Conservation (phyloP, 2,797 vertebrate species). For the Saxicola maurus region DNA sequence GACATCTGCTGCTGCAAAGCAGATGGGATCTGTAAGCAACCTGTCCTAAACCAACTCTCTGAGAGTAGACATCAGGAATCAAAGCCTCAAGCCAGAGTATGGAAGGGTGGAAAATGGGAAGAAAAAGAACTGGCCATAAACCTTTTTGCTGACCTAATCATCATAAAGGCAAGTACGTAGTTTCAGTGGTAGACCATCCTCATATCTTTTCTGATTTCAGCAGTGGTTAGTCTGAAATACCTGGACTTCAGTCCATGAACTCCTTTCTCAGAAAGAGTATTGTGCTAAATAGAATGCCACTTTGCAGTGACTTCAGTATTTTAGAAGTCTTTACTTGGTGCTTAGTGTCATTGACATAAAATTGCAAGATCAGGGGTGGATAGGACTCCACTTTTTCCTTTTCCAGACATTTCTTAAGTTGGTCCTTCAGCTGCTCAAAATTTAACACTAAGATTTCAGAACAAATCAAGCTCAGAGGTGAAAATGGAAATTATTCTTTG, state of each 20-base stretch:
- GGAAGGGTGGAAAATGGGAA: background rate
- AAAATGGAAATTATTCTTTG: background rate
- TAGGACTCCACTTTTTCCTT: background rate
- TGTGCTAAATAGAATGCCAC: background rate
- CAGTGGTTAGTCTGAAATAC: background rate
- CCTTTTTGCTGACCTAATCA: background rate
- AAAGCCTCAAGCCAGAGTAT: background rate
- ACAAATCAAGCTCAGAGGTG: background rate
- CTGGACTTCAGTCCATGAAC: background rate
- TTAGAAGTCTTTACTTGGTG: background rate
- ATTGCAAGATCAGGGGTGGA: accelerated
- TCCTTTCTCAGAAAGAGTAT: background rate
- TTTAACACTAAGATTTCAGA: background rate
- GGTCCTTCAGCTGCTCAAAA: background rate
- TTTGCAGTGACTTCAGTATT: background rate
- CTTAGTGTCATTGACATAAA: background rate
- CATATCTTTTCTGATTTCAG: background rate
- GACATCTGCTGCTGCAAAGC: conserved; percentile 17
- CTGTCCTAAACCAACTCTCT: background rate
- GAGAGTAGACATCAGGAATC: background rate
- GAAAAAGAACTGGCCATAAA: background rate
- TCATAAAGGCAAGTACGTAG: background rate
- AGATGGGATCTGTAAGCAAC: background rate
- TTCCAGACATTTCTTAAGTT: background rate
- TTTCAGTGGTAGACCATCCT: background rate